Evolutionary conservation across 37 sponge, comb jelly and placozoan species (phyloP).

Genomic region (Agelas oroides): DNA sequence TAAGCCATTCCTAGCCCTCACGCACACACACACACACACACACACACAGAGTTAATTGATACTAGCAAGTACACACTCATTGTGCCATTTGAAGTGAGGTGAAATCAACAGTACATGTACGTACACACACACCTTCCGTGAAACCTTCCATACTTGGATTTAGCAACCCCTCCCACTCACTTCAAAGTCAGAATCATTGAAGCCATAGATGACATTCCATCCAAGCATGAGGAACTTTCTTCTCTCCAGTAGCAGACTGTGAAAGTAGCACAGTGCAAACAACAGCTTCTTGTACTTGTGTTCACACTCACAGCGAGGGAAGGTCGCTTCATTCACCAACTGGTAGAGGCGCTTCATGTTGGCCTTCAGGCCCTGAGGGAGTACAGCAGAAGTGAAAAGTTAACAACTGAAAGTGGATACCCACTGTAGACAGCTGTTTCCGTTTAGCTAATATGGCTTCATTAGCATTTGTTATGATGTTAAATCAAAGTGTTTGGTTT

Average conservation of each 20-base stretch:
- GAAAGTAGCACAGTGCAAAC: constrained; percentile 98
- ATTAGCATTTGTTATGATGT: too few species aligned
- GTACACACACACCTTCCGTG: too few species aligned
- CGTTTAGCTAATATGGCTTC: too few species aligned
- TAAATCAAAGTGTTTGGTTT: too few species aligned
- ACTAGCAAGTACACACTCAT: too few species aligned
- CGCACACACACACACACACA: too few species aligned
- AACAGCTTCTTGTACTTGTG: constrained; percentile 98
- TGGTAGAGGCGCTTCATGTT: constrained; percentile 99
- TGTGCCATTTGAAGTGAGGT: too few species aligned
- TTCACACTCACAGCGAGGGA: constrained; percentile 84
- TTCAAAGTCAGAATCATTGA: constrained; percentile 99
- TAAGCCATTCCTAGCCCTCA: too few species aligned
- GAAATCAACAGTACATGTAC: too few species aligned
- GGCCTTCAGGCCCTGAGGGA: constrained; percentile 89
- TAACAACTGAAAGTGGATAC: not conserved
- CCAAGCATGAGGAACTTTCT: constrained; percentile 98
- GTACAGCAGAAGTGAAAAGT: not conserved
- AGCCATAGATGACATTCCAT: constrained; percentile 98
- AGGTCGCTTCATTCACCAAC: constrained; percentile 83
- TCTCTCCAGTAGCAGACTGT: constrained; percentile 95
- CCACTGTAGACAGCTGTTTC: too few species aligned
- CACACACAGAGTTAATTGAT: too few species aligned
- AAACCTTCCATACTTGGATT: too few species aligned
- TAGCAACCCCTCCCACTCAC: constrained; percentile 32